These are phyloP conservation scores for Liasis olivaceus DNA, from an alignment of 2,797 vertebrate genomes.

Conservation along the genomic window DNA sequence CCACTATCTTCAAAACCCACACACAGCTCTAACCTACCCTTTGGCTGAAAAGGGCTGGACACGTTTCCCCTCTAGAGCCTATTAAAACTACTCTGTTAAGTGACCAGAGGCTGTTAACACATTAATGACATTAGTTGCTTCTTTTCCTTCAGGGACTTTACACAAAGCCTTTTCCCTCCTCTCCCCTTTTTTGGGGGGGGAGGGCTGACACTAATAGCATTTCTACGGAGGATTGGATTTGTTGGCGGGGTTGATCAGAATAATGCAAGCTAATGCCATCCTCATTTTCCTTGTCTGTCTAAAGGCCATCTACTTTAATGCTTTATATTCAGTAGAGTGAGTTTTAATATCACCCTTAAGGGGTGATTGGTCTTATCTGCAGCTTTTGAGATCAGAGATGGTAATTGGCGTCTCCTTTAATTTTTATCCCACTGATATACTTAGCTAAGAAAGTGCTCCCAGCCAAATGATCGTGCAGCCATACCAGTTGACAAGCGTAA, in stretches of 20 bases:
- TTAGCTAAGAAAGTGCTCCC: constrained; percentile 28
- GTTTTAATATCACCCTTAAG: constrained; percentile 46
- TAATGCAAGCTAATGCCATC: constrained; percentile 39
- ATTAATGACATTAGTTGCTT: constrained; percentile 41
- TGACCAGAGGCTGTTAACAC: constrained; percentile 44
- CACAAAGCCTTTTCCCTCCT: constrained; percentile 3
- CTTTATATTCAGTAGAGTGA: constrained; percentile 43
- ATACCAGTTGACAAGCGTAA: not conserved
- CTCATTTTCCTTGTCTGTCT: constrained; percentile 38
- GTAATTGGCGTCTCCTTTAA: constrained; percentile 47
- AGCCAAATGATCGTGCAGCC: constrained; percentile 25
- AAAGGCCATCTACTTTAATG: constrained; percentile 39
- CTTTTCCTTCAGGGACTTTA: constrained; percentile 27
- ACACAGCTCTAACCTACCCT: constrained; percentile 39
- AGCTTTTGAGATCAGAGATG: constrained; percentile 46
- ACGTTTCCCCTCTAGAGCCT: constrained; percentile 43
- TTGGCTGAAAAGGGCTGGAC: constrained; percentile 41
- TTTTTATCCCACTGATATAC: constrained; percentile 38
- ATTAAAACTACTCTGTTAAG: constrained; percentile 42
- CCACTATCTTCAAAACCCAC: constrained; percentile 42
- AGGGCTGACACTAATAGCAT: constrained; percentile 33
- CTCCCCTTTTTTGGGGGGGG: not conserved
- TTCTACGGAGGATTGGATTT: constrained; percentile 35
- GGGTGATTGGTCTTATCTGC: constrained; percentile 45
- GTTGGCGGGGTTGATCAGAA: constrained; percentile 38